Conservation (phyloP, 1,140 invertebrate species). For the Ceratina japonica region DNA sequence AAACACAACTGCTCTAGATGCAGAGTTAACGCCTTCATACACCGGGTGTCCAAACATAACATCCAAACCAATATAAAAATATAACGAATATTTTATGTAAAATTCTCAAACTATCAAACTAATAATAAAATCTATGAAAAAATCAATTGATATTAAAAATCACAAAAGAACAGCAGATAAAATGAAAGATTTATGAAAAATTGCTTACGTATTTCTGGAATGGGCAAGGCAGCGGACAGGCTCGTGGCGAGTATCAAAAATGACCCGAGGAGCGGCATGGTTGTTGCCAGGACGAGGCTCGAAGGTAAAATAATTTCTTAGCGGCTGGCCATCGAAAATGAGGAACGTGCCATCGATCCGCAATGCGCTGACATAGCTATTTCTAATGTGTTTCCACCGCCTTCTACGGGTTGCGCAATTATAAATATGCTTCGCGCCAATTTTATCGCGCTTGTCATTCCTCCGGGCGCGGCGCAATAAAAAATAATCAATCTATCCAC, state of each 20-base stretch:
- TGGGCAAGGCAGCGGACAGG: not conserved
- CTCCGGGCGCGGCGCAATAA: not conserved
- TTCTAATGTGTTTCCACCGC: not conserved
- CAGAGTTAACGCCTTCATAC: not conserved
- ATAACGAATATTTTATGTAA: not conserved
- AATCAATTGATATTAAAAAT: not conserved
- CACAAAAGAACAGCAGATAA: not conserved
- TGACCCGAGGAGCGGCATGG: slow-evolving; percentile 12
- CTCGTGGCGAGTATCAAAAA: not conserved
- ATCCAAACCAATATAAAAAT: not conserved
- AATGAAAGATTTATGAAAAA: too few relatives aligned
- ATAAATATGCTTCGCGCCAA: not conserved
- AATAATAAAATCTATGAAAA: too few relatives aligned
- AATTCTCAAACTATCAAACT: too few relatives aligned
- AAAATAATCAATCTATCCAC: too few relatives aligned
- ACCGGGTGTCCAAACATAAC: not conserved
- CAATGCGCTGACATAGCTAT: slow-evolving; percentile 33
- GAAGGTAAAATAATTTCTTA: slow-evolving; percentile 22
- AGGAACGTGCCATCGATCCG: slow-evolving; percentile 25
- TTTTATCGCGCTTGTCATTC: slow-evolving; percentile 7
- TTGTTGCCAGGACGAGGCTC: slow-evolving; percentile 37
- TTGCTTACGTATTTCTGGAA: not conserved
- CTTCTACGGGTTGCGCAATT: slow-evolving; percentile 12
- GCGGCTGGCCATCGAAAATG: not conserved
- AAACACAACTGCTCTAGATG: slow-evolving; percentile 23